Evolutionary conservation across 2,888 invertebrate genomes (phyloP).

Genomic region (Cantharis rufa): DNA sequence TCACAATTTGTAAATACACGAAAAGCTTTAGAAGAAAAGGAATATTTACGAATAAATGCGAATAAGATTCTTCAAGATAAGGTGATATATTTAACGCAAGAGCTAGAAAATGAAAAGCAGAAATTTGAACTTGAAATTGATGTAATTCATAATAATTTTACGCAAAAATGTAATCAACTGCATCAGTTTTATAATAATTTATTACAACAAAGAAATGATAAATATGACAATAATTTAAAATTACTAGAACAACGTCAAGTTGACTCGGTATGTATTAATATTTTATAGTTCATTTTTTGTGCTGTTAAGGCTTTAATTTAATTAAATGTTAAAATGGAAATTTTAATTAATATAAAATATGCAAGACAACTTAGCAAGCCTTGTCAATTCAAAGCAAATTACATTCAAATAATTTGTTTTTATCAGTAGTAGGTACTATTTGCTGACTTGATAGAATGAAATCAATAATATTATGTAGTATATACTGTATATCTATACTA

Average conservation of each 20-base stretch:
- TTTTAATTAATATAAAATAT: too few relatives aligned
- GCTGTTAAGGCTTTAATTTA: too few relatives aligned
- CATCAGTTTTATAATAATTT: conserved; percentile 17
- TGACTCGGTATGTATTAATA: conserved; percentile 20
- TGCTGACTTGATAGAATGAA: too few relatives aligned
- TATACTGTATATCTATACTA: too few relatives aligned
- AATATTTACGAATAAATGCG: conserved; percentile 1
- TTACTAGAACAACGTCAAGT: conserved; percentile 14
- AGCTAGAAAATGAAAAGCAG: conserved; percentile 3
- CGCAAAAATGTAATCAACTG: conserved; percentile 19
- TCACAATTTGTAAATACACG: not conserved
- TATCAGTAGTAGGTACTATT: too few relatives aligned
- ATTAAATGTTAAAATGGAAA: too few relatives aligned
- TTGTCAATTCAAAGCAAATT: too few relatives aligned
- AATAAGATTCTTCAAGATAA: conserved; percentile 7
- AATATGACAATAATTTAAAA: conserved; percentile 14
- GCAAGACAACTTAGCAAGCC: too few relatives aligned
- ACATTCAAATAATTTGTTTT: too few relatives aligned
- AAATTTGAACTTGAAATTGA: not conserved
- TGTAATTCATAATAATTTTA: conserved; percentile 9
- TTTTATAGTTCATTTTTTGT: not conserved
- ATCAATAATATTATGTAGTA: too few relatives aligned
- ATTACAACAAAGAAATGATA: conserved; percentile 17
- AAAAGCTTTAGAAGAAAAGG: conserved; percentile 9
- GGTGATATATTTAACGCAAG: conserved; percentile 9